A percentile compares a stretch with the other conserved stretches of the same genome.
These are phyloP conservation scores for Podargus strigoides DNA, from an alignment of 2,797 vertebrate genomes.

Conservation along the genomic window DNA sequence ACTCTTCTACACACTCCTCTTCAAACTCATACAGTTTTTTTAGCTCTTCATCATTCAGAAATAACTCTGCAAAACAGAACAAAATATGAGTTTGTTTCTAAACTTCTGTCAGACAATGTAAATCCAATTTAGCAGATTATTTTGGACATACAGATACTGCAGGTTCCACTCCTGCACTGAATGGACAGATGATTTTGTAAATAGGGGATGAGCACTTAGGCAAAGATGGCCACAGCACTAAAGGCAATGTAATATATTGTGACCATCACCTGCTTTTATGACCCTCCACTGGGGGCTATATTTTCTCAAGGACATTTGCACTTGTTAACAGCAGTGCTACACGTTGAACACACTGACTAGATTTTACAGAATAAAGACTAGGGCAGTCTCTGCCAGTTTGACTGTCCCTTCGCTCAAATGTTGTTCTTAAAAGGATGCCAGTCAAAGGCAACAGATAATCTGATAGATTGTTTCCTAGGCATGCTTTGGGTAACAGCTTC, in stretches of 20 bases:
- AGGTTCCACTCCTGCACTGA: neutral
- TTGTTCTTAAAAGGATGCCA: neutral
- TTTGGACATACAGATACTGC: neutral
- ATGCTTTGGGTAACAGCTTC: neutral
- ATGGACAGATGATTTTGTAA: neutral
- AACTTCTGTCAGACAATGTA: neutral
- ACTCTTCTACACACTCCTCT: constrained; percentile 95
- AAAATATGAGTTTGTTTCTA: neutral
- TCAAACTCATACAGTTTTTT: constrained; percentile 95
- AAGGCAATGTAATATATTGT: neutral
- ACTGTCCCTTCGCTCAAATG: neutral
- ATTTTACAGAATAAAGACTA: neutral
- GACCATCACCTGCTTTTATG: neutral
- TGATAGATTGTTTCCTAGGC: neutral
- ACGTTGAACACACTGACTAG: neutral
- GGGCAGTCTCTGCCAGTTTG: neutral
- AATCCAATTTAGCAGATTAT: neutral
- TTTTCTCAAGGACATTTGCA: neutral
- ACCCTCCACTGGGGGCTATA: neutral
- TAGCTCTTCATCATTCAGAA: constrained; percentile 92
- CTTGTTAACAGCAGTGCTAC: neutral
- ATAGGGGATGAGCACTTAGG: neutral
- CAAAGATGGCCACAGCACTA: neutral
- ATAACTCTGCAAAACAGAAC: constrained; percentile 80
- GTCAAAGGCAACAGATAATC: neutral